phyloP scores from a whole-genome alignment of 2,113 vertebrate species.

The Phalacrocorax aristotelis region DNA sequence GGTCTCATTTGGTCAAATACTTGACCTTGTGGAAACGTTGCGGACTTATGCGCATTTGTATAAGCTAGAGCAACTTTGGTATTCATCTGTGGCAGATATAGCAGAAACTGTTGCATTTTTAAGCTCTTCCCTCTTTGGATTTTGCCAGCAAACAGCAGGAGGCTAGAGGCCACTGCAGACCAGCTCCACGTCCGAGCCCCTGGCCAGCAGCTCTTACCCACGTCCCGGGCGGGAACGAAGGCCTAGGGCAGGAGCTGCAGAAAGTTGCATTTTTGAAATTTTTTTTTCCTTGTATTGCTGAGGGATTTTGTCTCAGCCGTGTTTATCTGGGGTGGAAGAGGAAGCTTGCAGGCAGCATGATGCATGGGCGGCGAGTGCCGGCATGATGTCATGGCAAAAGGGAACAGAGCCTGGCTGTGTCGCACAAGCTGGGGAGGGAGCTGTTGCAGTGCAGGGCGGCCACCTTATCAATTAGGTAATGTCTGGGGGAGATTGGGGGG shows the following conservation, averaged over 20 bases:
- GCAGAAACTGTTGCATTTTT: not conserved
- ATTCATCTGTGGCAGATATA: not conserved
- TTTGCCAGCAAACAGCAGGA: not conserved
- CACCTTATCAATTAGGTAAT: constrained; percentile 81
- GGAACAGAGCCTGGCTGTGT: constrained; percentile 72
- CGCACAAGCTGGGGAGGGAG: constrained; percentile 47
- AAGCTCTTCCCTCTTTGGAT: not conserved
- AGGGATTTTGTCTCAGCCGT: constrained; percentile 1
- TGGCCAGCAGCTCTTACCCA: not conserved
- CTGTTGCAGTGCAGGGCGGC: constrained; percentile 1
- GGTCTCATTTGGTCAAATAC: not conserved
- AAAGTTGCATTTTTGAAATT: not conserved
- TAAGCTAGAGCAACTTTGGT: not conserved
- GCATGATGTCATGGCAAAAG: constrained; percentile 75
- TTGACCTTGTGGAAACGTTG: not conserved
- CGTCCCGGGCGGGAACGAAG: accelerated
- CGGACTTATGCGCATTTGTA: accelerated
- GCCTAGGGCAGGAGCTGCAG: not conserved
- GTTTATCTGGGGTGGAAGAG: constrained; percentile 76
- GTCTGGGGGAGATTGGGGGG: constrained; percentile 73
- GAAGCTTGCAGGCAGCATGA: constrained; percentile 67
- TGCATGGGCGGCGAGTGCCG: constrained; percentile 60
- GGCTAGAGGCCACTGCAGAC: not conserved
- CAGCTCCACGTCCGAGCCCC: not conserved
- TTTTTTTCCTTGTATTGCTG: not conserved